Evolutionary conservation across 2,888 invertebrate species (phyloP).

Genomic region (Agonopterix alstromeriana): DNA sequence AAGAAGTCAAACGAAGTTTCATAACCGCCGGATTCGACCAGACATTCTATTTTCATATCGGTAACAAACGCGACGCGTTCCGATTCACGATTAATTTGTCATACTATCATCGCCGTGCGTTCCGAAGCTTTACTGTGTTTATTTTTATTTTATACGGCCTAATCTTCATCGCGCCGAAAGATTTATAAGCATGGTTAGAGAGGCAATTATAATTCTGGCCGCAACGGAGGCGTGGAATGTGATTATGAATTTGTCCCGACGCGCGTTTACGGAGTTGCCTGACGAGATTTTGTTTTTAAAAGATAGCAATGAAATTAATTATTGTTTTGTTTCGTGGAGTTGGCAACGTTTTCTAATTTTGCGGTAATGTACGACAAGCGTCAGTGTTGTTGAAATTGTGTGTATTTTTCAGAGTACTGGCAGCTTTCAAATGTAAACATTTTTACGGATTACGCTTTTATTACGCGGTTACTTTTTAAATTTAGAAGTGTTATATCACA

Average conservation of each 20-base stretch:
- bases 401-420: too few relatives aligned
- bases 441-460: too few relatives aligned
- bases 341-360: not conserved
- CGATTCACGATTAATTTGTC: conserved; percentile 49
- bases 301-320: not conserved
- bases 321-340: not conserved
- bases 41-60: conserved; percentile 50
- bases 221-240: conserved; percentile 33
- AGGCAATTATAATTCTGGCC: conserved; percentile 40
- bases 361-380: not conserved
- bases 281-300: not conserved
- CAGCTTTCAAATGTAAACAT: too few relatives aligned
- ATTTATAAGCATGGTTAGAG: conserved; percentile 43
- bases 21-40: conserved; percentile 14
- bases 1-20: conserved; percentile 1
- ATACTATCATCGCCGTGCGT: conserved; percentile 44
- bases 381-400: too few relatives aligned
- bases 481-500: too few relatives aligned
- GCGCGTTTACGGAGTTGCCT: conserved; percentile 1
- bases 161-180: conserved; percentile 43
- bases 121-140: conserved; percentile 24
- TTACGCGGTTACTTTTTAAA: too few relatives aligned
- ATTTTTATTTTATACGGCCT: conserved; percentile 41
- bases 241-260: conserved; percentile 13
- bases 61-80: conserved; percentile 34